A percentile compares a stretch with the other conserved stretches of the same genome.
These are phyloP conservation scores for Ellobium chinense DNA, from an alignment of 2,888 invertebrate genomes.

Conservation along the genomic window DNA sequence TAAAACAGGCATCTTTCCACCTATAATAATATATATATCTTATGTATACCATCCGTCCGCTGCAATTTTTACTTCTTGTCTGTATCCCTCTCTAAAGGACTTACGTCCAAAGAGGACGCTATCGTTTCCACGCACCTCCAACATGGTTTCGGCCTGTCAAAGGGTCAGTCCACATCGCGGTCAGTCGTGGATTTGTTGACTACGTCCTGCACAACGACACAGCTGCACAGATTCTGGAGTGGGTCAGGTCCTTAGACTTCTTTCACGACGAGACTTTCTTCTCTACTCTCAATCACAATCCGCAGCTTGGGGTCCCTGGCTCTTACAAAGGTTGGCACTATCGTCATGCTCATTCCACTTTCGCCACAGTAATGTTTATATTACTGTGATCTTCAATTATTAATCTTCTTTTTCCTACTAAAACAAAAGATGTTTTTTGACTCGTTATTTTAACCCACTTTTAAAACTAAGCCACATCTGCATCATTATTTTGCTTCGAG, in stretches of 20 bases:
- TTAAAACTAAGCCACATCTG: no score
- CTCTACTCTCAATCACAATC: slow-evolving; percentile 68
- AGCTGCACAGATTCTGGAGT: slow-evolving; percentile 60
- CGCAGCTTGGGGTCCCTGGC: slow-evolving; percentile 63
- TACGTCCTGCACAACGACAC: slow-evolving; percentile 63
- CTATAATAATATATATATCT: no score
- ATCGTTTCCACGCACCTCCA: not conserved
- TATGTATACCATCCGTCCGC: not conserved
- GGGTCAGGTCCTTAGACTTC: slow-evolving; percentile 63
- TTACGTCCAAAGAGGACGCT: slow-evolving; percentile 14
- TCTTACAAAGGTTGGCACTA: slow-evolving; percentile 66
- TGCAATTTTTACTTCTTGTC: not conserved
- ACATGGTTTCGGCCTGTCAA: slow-evolving; percentile 45
- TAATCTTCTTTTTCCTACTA: no score
- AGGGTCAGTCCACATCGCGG: slow-evolving; percentile 65
- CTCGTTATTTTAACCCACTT: no score
- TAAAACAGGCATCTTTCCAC: no score
- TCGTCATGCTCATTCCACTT: no score
- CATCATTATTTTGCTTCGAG: no score
- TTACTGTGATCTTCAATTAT: no score
- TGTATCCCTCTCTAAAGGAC: not conserved
- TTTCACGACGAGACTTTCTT: slow-evolving; percentile 73
- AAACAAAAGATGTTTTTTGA: no score
- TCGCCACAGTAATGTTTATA: no score
- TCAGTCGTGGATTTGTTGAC: slow-evolving; percentile 61